Percentiles rank a stretch among this genome's conserved stretches.
phyloP scores from a whole-genome alignment of 2,113 vertebrate genomes.

The Heptranchias perlo region DNA sequence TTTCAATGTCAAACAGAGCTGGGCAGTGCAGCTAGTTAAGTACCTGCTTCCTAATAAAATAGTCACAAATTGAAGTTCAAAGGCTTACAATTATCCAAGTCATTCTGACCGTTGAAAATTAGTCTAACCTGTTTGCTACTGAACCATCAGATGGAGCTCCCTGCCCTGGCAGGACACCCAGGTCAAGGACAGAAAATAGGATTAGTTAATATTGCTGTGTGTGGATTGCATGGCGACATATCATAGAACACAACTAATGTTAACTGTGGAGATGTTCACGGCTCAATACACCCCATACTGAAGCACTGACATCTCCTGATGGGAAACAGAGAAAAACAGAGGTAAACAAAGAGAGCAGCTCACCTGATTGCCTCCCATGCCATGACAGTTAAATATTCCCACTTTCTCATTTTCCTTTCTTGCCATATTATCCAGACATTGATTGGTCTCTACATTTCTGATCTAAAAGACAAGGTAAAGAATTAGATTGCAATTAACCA shows the following conservation, averaged over 20 bases:
- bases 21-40: background rate
- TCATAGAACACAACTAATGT: background rate
- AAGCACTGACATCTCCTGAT: background rate
- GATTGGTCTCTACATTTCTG: constrained; percentile 95
- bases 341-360: constrained; percentile 7
- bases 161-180: background rate
- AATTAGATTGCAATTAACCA: background rate
- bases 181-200: background rate
- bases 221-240: background rate
- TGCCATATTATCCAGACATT: constrained; percentile 98
- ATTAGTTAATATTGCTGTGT: background rate
- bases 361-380: constrained; percentile 99
- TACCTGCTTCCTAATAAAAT: background rate
- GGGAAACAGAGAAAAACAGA: background rate
- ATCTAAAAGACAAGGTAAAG: constrained; percentile 60
- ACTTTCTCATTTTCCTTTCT: constrained; percentile 98
- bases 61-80: background rate
- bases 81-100: background rate
- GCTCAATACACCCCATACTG: background rate
- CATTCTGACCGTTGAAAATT: background rate
- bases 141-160: background rate
- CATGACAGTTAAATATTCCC: constrained; percentile 98
- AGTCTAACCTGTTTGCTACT: background rate
- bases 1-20: background rate
- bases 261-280: background rate